phyloP scores from a whole-genome alignment of 2,113 vertebrate species.

The Periophthalmus modestus region DNA sequence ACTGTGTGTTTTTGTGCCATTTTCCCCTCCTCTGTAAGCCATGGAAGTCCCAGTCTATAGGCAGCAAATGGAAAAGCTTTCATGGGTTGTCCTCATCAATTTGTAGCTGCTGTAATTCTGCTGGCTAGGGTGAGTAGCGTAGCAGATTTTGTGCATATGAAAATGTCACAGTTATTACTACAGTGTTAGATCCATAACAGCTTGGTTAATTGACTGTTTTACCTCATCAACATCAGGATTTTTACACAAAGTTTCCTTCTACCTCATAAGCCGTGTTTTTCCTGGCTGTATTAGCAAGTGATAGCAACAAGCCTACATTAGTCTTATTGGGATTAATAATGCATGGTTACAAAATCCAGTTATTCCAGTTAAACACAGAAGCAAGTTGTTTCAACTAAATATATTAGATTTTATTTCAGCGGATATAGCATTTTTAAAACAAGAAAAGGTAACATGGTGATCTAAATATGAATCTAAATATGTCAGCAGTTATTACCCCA shows the following conservation, averaged over 20 bases:
- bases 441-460: no score
- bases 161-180: constrained; percentile 17
- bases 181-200: background rate
- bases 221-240: background rate
- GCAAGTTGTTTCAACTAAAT: background rate
- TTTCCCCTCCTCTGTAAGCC: background rate
- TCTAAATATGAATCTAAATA: no score
- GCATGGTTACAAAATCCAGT: no score
- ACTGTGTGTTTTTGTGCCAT: background rate
- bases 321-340: no score
- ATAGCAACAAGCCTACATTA: background rate
- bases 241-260: constrained; percentile 8
- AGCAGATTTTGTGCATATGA: constrained; percentile 16
- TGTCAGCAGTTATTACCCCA: no score
- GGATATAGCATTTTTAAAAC: no score
- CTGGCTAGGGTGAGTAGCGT: background rate
- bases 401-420: background rate
- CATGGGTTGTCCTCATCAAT: constrained; percentile 15
- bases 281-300: background rate
- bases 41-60: background rate
- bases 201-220: constrained; percentile 14
- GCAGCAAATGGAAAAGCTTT: constrained; percentile 9
- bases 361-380: no score
- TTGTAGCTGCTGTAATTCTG: constrained; percentile 3
- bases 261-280: constrained; percentile 11